Conservation (phyloP, 2,888 invertebrate genomes). For the Bellardia bayeri region DNA sequence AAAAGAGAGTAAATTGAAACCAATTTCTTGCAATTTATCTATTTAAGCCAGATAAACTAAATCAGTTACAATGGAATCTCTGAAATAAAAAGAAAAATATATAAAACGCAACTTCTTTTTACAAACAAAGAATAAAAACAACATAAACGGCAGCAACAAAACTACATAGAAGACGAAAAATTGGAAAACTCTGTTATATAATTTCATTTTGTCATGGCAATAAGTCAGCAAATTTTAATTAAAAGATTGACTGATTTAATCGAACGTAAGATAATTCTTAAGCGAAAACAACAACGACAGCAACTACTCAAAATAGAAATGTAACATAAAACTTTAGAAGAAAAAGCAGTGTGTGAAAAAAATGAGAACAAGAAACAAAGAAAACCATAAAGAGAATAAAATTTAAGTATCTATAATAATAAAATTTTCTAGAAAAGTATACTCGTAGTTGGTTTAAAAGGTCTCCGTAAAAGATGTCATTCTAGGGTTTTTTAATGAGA, state of each 20-base stretch:
- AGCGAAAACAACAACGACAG: slow-evolving; percentile 14
- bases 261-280: slow-evolving; percentile 62
- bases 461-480: too few relatives aligned
- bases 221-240: slow-evolving; percentile 74
- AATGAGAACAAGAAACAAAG: slow-evolving; percentile 1
- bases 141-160: slow-evolving; percentile 2
- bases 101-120: slow-evolving; percentile 6
- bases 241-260: slow-evolving; percentile 73
- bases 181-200: slow-evolving; percentile 48
- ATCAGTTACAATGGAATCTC: slow-evolving; percentile 12
- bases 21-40: slow-evolving; percentile 67
- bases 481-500: too few relatives aligned
- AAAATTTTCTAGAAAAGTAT: too few relatives aligned
- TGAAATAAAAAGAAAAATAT: slow-evolving; percentile 14
- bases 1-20: slow-evolving; percentile 41
- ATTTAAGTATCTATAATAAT: neutral
- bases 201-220: slow-evolving; percentile 65
- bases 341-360: neutral
- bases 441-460: too few relatives aligned
- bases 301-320: slow-evolving; percentile 18
- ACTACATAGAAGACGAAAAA: slow-evolving; percentile 11
- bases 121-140: neutral
- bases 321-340: slow-evolving; percentile 13
- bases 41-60: slow-evolving; percentile 55
- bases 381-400: slow-evolving; percentile 17